Percentiles rank a stretch among this genome's conserved stretches.
phyloP scores from a whole-genome alignment of 2,888 invertebrate genomes.

The Eumerus sabulonum region DNA sequence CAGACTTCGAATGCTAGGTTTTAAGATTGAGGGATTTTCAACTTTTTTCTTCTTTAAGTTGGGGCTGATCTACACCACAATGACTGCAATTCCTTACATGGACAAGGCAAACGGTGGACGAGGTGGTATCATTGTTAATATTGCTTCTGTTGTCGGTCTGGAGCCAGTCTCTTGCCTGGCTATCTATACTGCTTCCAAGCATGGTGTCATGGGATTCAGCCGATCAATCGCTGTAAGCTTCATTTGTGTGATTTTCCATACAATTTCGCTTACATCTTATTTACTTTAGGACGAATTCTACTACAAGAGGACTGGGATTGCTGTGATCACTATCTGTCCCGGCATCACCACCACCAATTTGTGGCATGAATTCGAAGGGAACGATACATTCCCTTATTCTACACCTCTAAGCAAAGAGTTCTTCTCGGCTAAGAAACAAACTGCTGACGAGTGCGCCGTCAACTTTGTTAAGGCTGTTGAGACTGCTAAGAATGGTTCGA shows the following conservation, averaged over 20 bases:
- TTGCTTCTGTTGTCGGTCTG: constrained; percentile 76
- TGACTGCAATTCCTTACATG: constrained; percentile 77
- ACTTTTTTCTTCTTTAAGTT: constrained; percentile 71
- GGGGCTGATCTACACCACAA: constrained; percentile 75
- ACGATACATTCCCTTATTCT: constrained; percentile 72
- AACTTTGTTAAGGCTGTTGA: constrained; percentile 75
- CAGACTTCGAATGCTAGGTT: too few species aligned
- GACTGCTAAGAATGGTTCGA: constrained; percentile 73
- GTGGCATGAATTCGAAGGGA: constrained; percentile 67
- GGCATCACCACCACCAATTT: constrained; percentile 71
- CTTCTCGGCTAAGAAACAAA: constrained; percentile 71
- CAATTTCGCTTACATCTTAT: neutral
- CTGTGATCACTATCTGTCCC: constrained; percentile 70
- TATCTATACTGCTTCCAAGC: constrained; percentile 77
- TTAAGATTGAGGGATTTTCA: neutral
- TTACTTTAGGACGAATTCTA: constrained; percentile 66
- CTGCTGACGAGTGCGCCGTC: constrained; percentile 72
- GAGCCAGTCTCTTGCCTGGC: constrained; percentile 73
- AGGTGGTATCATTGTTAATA: constrained; percentile 78
- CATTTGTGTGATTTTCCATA: neutral
- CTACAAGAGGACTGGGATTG: constrained; percentile 69
- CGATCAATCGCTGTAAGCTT: constrained; percentile 74
- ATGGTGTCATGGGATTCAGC: constrained; percentile 78
- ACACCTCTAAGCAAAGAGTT: constrained; percentile 71
- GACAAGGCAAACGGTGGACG: constrained; percentile 76